Evolutionary conservation across 2,797 vertebrate genomes (phyloP), one percentile per base, ranked within the genome.

Genomic region (Hoplostethus mediterraneus): DNA sequence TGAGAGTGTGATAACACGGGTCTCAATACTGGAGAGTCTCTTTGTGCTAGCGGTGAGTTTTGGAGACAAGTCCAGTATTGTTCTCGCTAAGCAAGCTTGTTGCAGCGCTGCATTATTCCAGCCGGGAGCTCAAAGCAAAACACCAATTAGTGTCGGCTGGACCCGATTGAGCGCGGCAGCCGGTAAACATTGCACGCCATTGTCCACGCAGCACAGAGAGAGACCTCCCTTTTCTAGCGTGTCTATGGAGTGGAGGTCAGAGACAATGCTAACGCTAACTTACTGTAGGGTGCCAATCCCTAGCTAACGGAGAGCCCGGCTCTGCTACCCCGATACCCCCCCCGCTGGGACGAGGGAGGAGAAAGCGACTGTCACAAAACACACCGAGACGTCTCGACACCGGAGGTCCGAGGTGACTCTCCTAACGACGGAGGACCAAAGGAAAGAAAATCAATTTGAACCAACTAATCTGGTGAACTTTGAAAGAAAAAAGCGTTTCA

Each of bases 51-150:
- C 69, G 75, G 69, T 47, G 28, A 71, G 78, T 74, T 75, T 84
- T 84, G 59, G 73, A 67, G 78, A 94, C 92, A 93, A 93, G 86
- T 90, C 48, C 5, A 71, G 86, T 80, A 93, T 94, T 94, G 93
- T 95, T 92, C 88, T 89, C 73, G 30, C 57, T 54, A 69, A 69
- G 73, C 33, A 49, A 87, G 88, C 83, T 85, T 66, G 83, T 87
- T 87, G 82, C 58, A 65, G 78, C 31, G 60, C 61, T 28, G 71
- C 80, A 82, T 91, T 93, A 90, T 86, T 90, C 80, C 80, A 77
- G 81, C 75, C 31, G 56, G 67, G 65, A 70, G 93, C 95, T 96
- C 96, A 85, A 95, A 93, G 90, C 92, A 90, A 94, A 96, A 96
- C 92, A 93, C 93, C 94, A 95, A 95, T 95, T 96, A 96, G 90